These are phyloP conservation scores for Synodontis membranacea DNA, from an alignment of 2,113 vertebrate genomes.

Conservation along the genomic window DNA sequence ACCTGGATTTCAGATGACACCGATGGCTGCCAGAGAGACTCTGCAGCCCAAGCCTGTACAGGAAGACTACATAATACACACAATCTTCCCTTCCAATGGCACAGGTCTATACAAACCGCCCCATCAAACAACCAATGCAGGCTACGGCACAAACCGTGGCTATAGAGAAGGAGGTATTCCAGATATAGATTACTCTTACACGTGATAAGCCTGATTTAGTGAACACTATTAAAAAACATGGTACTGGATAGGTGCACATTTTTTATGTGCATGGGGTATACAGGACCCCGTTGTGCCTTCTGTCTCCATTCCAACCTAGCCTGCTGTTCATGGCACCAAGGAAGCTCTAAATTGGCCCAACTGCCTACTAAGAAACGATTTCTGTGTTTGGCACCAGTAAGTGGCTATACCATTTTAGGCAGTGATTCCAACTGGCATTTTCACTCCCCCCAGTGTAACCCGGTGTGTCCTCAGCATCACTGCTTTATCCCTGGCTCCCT, in stretches of 20 bases:
- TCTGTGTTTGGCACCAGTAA: conserved; percentile 60
- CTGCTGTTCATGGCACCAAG: conserved; percentile 68
- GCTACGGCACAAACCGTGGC: conserved; percentile 85
- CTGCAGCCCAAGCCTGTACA: conserved; percentile 80
- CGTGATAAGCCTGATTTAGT: conserved; percentile 76
- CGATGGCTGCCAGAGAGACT: conserved; percentile 79
- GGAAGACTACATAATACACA: conserved; percentile 90
- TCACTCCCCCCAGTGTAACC: conserved; percentile 60
- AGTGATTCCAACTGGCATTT: conserved; percentile 70
- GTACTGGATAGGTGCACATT: conserved; percentile 77
- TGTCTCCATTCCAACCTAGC: conserved; percentile 76
- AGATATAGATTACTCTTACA: conserved; percentile 88
- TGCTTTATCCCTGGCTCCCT: conserved; percentile 39
- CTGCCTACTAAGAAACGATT: conserved; percentile 62
- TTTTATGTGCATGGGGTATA: conserved; percentile 72
- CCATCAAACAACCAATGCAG: conserved; percentile 73
- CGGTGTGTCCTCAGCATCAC: conserved; percentile 50
- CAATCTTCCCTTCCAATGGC: conserved; percentile 92
- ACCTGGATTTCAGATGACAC: conserved; percentile 88
- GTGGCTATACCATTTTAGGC: conserved; percentile 61
- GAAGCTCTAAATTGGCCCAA: conserved; percentile 66
- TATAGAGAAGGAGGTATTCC: conserved; percentile 88
- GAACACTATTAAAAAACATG: conserved; percentile 62
- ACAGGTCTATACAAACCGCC: conserved; percentile 84
- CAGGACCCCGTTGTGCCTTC: conserved; percentile 79